Conservation (phyloP, 1,140 invertebrate genomes). For the Drosophila repleta region DNA sequence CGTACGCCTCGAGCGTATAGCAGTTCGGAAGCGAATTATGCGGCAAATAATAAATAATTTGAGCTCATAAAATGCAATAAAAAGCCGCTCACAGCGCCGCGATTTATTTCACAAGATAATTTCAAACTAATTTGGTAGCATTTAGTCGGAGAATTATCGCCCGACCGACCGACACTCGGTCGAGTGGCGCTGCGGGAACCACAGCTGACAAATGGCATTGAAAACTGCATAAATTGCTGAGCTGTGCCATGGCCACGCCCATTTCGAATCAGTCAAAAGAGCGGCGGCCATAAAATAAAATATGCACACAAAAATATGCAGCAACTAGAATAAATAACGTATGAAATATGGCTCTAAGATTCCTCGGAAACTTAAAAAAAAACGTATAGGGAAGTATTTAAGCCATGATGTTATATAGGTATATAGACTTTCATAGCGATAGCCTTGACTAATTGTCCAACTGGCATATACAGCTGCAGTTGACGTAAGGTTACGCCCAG, state of each 20-base stretch:
- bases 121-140: conserved; percentile 79
- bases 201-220: conserved; percentile 76
- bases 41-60: conserved; percentile 80
- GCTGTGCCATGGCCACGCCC: conserved; percentile 50
- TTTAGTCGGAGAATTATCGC: conserved; percentile 73
- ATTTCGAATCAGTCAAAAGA: conserved; percentile 69
- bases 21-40: conserved; percentile 78
- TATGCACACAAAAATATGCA: conserved; percentile 55
- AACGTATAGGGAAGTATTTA: neutral
- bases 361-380: neutral
- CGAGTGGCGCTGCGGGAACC: conserved; percentile 39
- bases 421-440: neutral
- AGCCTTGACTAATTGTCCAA: neutral
- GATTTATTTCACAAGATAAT: conserved; percentile 76
- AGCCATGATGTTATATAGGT: neutral
- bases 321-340: neutral
- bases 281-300: conserved; percentile 43
- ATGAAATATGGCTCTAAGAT: neutral
- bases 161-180: conserved; percentile 11
- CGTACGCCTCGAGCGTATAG: conserved; percentile 44
- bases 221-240: conserved; percentile 75
- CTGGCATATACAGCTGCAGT: neutral
- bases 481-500: conserved; percentile 9
- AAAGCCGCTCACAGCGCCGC: conserved; percentile 61
- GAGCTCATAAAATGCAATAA: conserved; percentile 75